phyloP scores from a whole-genome alignment of 2,113 vertebrate species.

The Leuciscus idus region DNA sequence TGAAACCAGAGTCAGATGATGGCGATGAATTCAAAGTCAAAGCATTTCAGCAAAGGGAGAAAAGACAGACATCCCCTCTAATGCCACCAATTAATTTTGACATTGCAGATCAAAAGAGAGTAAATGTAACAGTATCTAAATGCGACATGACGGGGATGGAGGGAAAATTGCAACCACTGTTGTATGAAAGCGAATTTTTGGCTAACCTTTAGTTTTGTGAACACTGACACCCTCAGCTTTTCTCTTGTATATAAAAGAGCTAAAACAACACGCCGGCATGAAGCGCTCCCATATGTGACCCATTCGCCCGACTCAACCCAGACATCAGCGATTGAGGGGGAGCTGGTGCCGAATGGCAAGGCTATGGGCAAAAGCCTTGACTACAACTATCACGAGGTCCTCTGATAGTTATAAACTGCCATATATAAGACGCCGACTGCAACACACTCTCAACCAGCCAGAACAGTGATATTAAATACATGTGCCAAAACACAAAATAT shows the following conservation, averaged over 20 bases:
- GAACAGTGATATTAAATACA: neutral
- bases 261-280: conserved; percentile 72
- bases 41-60: conserved; percentile 54
- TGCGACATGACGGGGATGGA: conserved; percentile 34
- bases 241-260: conserved; percentile 66
- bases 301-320: conserved; percentile 48
- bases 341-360: conserved; percentile 5
- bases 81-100: conserved; percentile 60
- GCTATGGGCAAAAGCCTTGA: conserved; percentile 2
- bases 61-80: conserved; percentile 54
- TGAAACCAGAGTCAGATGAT: conserved; percentile 65
- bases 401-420: neutral
- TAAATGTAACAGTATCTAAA: conserved; percentile 56
- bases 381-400: neutral
- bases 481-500: neutral
- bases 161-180: conserved; percentile 43
- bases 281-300: conserved; percentile 78
- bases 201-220: conserved; percentile 61
- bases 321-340: conserved; percentile 25
- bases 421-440: neutral
- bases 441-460: neutral
- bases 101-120: conserved; percentile 60
- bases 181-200: conserved; percentile 45
- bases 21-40: conserved; percentile 63
- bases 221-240: conserved; percentile 61